phyloP scores from a whole-genome alignment of 2,888 invertebrate genomes.

The Lasioglossum vierecki region DNA sequence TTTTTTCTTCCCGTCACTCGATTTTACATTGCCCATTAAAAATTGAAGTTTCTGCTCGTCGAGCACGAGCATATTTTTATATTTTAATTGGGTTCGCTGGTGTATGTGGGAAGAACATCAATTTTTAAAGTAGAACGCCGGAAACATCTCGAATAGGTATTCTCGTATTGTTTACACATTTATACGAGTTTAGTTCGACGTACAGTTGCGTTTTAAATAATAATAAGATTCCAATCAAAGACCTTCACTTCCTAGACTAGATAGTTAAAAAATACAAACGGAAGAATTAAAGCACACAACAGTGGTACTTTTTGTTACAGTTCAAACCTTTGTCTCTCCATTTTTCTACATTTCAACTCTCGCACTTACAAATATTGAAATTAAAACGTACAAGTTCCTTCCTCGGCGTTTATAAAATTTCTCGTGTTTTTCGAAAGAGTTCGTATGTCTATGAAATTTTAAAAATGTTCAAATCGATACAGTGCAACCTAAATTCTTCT shows the following conservation, averaged over 20 bases:
- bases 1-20: not conserved
- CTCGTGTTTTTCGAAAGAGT: not conserved
- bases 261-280: not conserved
- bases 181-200: not conserved
- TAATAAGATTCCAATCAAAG: not conserved
- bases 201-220: not conserved
- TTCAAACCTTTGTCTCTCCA: not conserved
- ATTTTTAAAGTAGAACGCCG: not conserved
- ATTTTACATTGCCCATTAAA: conserved; percentile 4
- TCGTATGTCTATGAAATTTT: too few species aligned
- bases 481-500: too few species aligned
- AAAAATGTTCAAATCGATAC: too few species aligned
- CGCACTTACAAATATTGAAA: not conserved
- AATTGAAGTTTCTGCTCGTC: not conserved
- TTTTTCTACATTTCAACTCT: not conserved
- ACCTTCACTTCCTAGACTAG: not conserved
- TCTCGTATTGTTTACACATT: not conserved
- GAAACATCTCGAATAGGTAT: not conserved
- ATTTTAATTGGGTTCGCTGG: not conserved
- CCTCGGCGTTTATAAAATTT: not conserved
- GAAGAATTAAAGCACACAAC: not conserved
- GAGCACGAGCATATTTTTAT: not conserved
- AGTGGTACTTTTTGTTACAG: not conserved
- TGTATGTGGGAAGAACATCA: not conserved
- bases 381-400: not conserved